Evolutionary conservation across 2,113 vertebrate genomes (phyloP).

Genomic region (Pipa parva): DNA sequence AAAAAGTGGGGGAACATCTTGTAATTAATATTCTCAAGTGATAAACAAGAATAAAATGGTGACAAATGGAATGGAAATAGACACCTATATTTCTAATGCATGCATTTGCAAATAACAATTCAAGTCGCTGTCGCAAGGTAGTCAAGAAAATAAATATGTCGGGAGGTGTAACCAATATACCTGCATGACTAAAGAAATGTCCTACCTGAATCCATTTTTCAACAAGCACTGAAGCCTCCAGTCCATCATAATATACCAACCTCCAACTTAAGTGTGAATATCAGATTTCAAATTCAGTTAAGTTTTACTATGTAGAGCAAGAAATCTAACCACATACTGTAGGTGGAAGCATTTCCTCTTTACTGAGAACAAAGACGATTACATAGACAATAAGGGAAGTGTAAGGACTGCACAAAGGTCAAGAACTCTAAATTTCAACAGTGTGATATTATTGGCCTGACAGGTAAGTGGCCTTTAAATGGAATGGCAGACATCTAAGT

Average conservation of each 20-base stretch:
- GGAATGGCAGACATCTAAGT: too few relatives aligned
- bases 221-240: slow-evolving; percentile 29
- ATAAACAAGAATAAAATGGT: too few relatives aligned
- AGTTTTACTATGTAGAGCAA: slow-evolving; percentile 23
- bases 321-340: slow-evolving; percentile 19
- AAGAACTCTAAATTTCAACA: neutral
- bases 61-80: too few relatives aligned
- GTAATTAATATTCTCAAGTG: too few relatives aligned
- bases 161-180: too few relatives aligned
- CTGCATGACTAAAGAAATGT: too few relatives aligned
- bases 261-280: slow-evolving; percentile 1
- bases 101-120: too few relatives aligned
- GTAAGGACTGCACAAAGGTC: slow-evolving; percentile 19
- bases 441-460: neutral
- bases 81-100: too few relatives aligned
- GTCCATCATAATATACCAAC: neutral
- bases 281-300: slow-evolving; percentile 26
- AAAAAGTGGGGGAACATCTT: too few relatives aligned
- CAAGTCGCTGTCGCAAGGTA: too few relatives aligned
- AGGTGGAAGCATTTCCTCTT: slow-evolving; percentile 37
- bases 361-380: slow-evolving; percentile 14
- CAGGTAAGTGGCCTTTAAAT: neutral
- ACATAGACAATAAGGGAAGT: slow-evolving; percentile 10
- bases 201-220: slow-evolving; percentile 28
- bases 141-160: too few relatives aligned